Conservation (phyloP, 92 coral and sea anemone genomes). For the Zoanthus solanderi region DNA sequence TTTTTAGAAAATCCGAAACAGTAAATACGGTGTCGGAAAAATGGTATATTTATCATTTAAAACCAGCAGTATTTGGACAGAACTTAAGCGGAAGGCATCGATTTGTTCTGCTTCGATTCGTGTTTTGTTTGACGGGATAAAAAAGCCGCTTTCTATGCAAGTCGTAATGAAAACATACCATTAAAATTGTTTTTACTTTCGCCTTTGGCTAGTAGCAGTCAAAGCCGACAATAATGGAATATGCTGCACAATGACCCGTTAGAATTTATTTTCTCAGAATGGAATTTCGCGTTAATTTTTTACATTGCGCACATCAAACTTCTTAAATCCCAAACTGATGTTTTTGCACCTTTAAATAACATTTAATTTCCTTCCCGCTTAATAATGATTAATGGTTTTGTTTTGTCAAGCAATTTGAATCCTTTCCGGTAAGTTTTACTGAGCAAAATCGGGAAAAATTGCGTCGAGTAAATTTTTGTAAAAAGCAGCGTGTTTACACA, state of each 20-base stretch:
- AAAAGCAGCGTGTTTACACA: not conserved
- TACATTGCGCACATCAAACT: not conserved
- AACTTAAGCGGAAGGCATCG: not conserved
- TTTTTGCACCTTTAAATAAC: not conserved
- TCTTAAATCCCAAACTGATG: not conserved
- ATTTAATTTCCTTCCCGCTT: not conserved
- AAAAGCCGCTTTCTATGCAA: not conserved
- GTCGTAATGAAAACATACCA: constrained; percentile 12
- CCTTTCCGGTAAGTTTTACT: constrained; percentile 25
- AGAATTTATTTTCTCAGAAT: not conserved
- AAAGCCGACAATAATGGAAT: not conserved
- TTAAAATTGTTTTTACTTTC: not conserved
- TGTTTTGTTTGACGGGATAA: not conserved
- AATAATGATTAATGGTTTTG: constrained; percentile 8
- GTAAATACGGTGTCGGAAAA: not conserved
- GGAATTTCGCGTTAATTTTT: not conserved
- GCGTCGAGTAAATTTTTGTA: constrained; percentile 26
- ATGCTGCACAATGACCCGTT: not conserved
- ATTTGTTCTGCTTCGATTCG: constrained; percentile 25
- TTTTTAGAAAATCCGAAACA: not conserved
- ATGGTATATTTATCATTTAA: not conserved
- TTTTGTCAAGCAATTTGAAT: not conserved
- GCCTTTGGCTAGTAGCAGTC: constrained; percentile 8
- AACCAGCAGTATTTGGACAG: not conserved
- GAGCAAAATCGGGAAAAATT: not conserved